Base-by-base conservation (phyloP, 2,113 vertebrate species). In the Mixornis gularis region DNA sequence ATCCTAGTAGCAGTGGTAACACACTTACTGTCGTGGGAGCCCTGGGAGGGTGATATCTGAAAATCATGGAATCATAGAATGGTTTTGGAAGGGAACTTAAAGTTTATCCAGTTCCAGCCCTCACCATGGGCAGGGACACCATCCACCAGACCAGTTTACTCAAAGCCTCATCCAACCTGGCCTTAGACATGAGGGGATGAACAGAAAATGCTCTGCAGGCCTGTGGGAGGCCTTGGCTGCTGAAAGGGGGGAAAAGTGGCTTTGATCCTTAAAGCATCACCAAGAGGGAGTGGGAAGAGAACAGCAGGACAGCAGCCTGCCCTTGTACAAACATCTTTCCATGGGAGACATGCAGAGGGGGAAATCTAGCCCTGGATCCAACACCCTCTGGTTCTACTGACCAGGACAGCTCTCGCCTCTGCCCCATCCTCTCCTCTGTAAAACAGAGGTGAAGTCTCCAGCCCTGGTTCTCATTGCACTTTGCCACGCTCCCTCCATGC, bases 381-480 rank as follows among this genome's bases (percentile, higher is more conserved):
- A 8, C 32, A 43, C 29, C 51, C 29, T 7, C 9, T 46, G n/a
- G 17, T n/a, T 77, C 76, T 90, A n/a, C 40, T 63, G 62, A 24
- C 34, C 24, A 55, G 65, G 32, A n/a, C 27, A 65, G 13, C 38
- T 38, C 52, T 74, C 38, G 51, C 20, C 48, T 59, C 43, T 66
- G 27, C 22, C 41, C 72, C 14, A 3, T 38, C 51, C 58, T 34
- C 56, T 84, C 10, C 52, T 22, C 51, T 64, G 44, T 52, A 49
- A 46, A 85, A 44, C 9, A 40, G 17, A 46, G 13, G 9, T 19
- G 16, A 10, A 26, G n/a, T 7, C 30, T n/a, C 36, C 51, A 83
- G 4, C 25, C 10, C 1, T 1, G 0, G 7, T 29, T 34, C 41
- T 46, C n/a, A 6, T 4, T 13, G 16, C 1, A 1, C 11, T 73